Evolutionary conservation across 2,797 vertebrate species (phyloP).

Genomic region (Centropyge bicolor): DNA sequence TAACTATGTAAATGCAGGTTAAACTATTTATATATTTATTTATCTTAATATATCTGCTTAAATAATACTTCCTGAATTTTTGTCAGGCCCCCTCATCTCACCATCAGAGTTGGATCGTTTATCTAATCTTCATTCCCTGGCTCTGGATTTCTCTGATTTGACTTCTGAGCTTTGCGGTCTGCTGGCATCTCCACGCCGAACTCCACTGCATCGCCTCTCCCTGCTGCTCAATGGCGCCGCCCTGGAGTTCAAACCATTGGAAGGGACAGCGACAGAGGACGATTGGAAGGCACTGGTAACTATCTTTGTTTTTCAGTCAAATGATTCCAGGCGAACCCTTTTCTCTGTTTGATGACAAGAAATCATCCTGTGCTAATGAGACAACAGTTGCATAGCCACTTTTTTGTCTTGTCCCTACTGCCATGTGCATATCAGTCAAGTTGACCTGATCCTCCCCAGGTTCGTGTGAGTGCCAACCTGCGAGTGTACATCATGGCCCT

Average conservation of each 20-base stretch:
- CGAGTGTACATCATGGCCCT: constrained; percentile 98
- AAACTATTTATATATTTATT: too few species aligned
- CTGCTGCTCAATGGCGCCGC: constrained; percentile 94
- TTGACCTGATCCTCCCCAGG: constrained; percentile 42
- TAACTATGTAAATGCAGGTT: background rate
- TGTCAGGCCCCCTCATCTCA: constrained; percentile 88
- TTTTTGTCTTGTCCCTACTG: background rate
- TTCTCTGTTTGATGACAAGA: background rate
- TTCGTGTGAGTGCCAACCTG: constrained; percentile 92
- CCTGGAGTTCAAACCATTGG: constrained; percentile 92
- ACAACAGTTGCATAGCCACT: background rate
- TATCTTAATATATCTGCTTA: too few species aligned
- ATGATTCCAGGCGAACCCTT: background rate
- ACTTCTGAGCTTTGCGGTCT: constrained; percentile 95
- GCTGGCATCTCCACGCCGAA: constrained; percentile 90
- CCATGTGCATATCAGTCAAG: background rate
- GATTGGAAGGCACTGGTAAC: constrained; percentile 94
- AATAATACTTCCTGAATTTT: background rate
- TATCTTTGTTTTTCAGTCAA: background rate
- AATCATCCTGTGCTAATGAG: background rate
- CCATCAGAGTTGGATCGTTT: constrained; percentile 93
- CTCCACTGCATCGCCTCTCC: constrained; percentile 95
- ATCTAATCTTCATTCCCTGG: constrained; percentile 91
- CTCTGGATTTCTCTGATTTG: constrained; percentile 97
- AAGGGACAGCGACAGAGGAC: constrained; percentile 93